Evolutionary conservation across 2,888 invertebrate genomes (phyloP).

Genomic region (Rhamnusium bicolor): DNA sequence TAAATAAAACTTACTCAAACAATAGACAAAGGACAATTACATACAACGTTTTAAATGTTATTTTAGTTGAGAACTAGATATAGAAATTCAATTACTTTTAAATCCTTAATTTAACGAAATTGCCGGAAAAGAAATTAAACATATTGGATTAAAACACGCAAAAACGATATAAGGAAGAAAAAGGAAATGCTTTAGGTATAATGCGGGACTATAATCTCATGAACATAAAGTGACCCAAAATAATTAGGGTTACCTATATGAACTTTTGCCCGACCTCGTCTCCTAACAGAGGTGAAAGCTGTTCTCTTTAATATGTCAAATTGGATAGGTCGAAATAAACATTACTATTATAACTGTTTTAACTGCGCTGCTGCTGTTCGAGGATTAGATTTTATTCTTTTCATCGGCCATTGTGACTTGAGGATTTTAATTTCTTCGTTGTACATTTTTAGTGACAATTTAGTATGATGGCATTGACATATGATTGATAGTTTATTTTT

Average conservation of each 20-base stretch:
- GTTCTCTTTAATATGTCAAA: not conserved
- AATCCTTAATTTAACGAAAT: not conserved
- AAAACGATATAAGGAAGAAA: not conserved
- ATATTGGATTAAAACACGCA: not conserved
- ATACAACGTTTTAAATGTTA: not conserved
- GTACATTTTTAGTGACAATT: no score
- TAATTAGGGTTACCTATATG: constrained; percentile 1
- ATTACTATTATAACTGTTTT: not conserved
- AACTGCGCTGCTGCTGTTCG: not conserved
- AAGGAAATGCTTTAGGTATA: not conserved
- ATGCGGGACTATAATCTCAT: not conserved
- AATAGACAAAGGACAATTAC: no score
- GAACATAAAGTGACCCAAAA: constrained; percentile 9
- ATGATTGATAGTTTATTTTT: no score
- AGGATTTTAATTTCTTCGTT: no score
- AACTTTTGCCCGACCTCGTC: not conserved
- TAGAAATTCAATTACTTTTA: not conserved
- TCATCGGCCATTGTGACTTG: not conserved
- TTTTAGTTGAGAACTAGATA: not conserved
- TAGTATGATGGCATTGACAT: no score
- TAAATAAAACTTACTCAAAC: no score
- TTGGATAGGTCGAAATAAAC: not conserved
- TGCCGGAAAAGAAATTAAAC: not conserved
- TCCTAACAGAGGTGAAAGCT: not conserved
- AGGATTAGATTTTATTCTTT: not conserved